Evolutionary conservation across 2,888 invertebrate species (phyloP), one percentile per base, ranked within the genome.

Genomic region (Camptogramma bilineatum): DNA sequence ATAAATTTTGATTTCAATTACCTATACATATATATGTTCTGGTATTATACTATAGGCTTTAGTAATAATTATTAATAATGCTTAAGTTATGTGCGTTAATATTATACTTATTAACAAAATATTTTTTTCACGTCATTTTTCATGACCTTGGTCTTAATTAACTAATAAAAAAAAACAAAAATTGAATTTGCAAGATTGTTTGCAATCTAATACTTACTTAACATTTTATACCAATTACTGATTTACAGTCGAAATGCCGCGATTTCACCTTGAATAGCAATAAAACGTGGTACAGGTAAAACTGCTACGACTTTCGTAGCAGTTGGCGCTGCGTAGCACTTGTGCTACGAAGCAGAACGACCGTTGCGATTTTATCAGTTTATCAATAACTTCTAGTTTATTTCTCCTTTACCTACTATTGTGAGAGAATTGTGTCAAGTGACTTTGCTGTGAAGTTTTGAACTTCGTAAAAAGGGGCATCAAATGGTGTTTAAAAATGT

Each of bases 301-400:
- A 52, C 64, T 75, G 85, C 90, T 90, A 90, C 89, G 87, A 72
- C 19, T 51, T 54, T 78, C 90, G 90, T 90, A 91, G 90, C 86
- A 71, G 65, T 39, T 64, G 56, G 65, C 68, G 44, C 55, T 18
- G 57, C 85, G 87, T 87, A 88, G 88, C 87, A 77, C 68, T 53
- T 51, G 63, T 75, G 86, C 89, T 90, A 89, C 90, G 88, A 78
- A 47, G 57, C 28, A 42, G 52, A 79, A 77, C 68, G 67, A 64
- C 59, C 56, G 55, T 46, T 63, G 52, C 17, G 31, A 57, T 28
- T 28, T 56, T 53, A 58, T 59, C 46, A 28, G 17, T 16, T 34
- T 51, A 51, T 17, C 54, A 2, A 28, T 51, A 17, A 16, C 31
- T 24, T 31, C 39, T 24, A 24, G 10, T 17, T 10, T 0, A 51